Evolutionary conservation across 2,888 invertebrate genomes (phyloP).

Genomic region (Melieria crassipennis): DNA sequence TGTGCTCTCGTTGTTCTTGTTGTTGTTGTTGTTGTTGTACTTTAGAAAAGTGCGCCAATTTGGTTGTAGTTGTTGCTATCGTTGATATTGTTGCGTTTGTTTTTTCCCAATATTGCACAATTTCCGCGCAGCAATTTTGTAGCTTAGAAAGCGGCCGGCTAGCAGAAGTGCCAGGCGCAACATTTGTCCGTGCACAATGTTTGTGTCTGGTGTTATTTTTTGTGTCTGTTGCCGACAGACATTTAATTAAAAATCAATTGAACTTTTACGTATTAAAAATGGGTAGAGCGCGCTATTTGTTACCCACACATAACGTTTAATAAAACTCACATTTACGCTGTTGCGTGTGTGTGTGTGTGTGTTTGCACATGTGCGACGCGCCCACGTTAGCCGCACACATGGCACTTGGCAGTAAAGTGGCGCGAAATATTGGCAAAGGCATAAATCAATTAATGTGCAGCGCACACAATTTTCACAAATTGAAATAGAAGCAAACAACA

Average conservation of each 20-base stretch:
- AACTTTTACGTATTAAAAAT: slow-evolving; percentile 40
- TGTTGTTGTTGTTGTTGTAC: too few species aligned
- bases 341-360: too few species aligned
- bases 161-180: background rate
- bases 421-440: slow-evolving; percentile 33
- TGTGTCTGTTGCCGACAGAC: slow-evolving; percentile 44
- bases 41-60: too few species aligned
- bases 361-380: too few species aligned
- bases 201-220: slow-evolving; percentile 3
- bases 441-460: slow-evolving; percentile 45
- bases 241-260: slow-evolving; percentile 51
- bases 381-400: too few species aligned
- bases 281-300: slow-evolving; percentile 27
- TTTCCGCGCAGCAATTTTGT: too few species aligned
- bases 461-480: background rate
- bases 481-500: background rate
- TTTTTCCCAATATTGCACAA: too few species aligned
- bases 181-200: background rate
- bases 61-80: too few species aligned
- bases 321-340: slow-evolving; percentile 18
- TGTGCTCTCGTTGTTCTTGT: too few species aligned
- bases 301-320: slow-evolving; percentile 26
- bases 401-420: too few species aligned
- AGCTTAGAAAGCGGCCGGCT: too few species aligned
- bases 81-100: too few species aligned